phyloP scores from a whole-genome alignment of 2,797 vertebrate genomes.

The Arctocebus calabarensis region DNA sequence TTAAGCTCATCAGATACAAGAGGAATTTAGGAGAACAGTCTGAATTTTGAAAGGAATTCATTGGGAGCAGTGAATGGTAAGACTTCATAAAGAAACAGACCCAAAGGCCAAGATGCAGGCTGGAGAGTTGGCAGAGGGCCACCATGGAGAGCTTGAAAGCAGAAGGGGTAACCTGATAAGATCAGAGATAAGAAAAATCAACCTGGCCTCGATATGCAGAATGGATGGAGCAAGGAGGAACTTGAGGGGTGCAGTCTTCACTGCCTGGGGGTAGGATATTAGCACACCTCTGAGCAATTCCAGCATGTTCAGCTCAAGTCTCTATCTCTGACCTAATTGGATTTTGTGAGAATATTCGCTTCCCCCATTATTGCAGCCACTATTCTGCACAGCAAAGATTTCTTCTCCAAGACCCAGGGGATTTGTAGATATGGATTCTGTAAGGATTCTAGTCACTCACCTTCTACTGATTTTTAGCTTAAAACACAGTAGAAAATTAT shows the following conservation, averaged over 20 bases:
- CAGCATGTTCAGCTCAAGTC: neutral
- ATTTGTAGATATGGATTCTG: slow-evolving; percentile 74
- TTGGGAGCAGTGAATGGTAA: neutral
- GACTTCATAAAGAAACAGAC: neutral
- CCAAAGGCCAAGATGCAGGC: neutral
- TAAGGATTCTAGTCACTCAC: slow-evolving; percentile 82
- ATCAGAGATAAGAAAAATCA: neutral
- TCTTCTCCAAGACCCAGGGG: slow-evolving; percentile 59
- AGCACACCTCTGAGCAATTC: neutral
- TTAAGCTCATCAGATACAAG: neutral
- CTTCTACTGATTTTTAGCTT: slow-evolving; percentile 83
- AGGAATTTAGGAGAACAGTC: neutral
- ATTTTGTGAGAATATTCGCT: neutral
- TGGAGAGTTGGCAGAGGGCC: neutral
- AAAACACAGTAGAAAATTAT: slow-evolving; percentile 86
- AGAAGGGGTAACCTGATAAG: neutral
- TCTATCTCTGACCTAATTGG: slow-evolving; percentile 21
- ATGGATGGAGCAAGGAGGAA: neutral
- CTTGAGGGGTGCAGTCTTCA: neutral
- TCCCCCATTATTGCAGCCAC: neutral
- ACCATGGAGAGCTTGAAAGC: neutral
- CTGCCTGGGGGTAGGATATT: neutral
- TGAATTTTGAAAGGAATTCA: neutral
- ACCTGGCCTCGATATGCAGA: neutral
- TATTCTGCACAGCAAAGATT: slow-evolving; percentile 54